These are phyloP conservation scores for Drosophila orena DNA, from an alignment of 1,140 invertebrate species.

Conservation along the genomic window DNA sequence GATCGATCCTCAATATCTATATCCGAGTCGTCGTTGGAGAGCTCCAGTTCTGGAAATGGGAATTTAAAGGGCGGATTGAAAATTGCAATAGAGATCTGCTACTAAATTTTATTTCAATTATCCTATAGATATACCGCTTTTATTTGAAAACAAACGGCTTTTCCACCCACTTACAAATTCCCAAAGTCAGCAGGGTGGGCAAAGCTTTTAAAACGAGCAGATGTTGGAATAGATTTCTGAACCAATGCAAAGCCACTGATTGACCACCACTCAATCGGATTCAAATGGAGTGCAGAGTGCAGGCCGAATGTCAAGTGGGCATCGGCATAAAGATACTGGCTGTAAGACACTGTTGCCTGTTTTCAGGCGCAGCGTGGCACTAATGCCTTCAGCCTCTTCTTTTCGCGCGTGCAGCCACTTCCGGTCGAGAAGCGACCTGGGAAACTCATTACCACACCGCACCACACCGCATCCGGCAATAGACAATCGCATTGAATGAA, in stretches of 20 bases:
- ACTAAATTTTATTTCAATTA: neutral
- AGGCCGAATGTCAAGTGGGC: neutral
- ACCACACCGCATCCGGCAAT: constrained; percentile 16
- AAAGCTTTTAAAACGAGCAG: no score
- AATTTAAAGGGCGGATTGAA: neutral
- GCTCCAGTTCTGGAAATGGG: constrained; percentile 62
- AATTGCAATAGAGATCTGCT: neutral
- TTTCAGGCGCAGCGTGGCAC: constrained; percentile 63
- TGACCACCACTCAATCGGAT: constrained; percentile 1
- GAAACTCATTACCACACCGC: constrained; percentile 56
- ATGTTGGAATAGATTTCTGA: neutral
- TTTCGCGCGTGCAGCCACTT: constrained; percentile 66
- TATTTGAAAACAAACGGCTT: no score
- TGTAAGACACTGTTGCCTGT: constrained; percentile 34
- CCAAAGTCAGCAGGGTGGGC: neutral
- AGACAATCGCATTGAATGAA: neutral
- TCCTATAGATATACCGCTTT: no score
- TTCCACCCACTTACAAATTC: no score
- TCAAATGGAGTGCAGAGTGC: neutral
- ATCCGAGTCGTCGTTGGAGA: constrained; percentile 82
- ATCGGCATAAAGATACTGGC: neutral
- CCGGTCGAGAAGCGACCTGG: constrained; percentile 11
- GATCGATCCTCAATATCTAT: constrained; percentile 84
- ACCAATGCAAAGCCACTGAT: constrained; percentile 6
- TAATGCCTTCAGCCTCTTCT: constrained; percentile 38